phyloP scores from a whole-genome alignment of 2,888 invertebrate species.

The Drosophila leonis region DNA sequence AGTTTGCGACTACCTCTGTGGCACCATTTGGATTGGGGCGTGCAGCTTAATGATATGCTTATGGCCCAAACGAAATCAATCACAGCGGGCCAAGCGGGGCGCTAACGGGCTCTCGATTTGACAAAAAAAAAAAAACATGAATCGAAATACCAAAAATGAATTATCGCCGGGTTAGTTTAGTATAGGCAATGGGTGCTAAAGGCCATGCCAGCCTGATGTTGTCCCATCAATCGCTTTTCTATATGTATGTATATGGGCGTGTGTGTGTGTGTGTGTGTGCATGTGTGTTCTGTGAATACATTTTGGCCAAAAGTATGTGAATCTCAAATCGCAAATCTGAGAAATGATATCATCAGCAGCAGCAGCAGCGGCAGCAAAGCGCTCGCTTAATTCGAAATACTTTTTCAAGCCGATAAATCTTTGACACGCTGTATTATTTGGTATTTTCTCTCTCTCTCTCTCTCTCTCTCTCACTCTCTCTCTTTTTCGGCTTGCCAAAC shows the following conservation, averaged over 20 bases:
- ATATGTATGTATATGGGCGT: no score
- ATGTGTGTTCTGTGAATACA: constrained; percentile 2
- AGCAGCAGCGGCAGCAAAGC: constrained; percentile 19
- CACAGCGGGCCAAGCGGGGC: constrained; percentile 44
- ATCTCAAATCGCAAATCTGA: constrained; percentile 36
- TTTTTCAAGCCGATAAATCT: constrained; percentile 72
- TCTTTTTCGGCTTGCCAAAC: background rate
- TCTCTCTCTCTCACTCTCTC: background rate
- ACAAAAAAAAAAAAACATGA: constrained; percentile 57
- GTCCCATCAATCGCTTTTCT: constrained; percentile 22
- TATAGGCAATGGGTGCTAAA: constrained; percentile 21
- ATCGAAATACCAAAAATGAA: constrained; percentile 43
- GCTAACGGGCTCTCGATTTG: constrained; percentile 67
- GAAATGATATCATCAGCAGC: constrained; percentile 59
- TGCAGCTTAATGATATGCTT: constrained; percentile 52
- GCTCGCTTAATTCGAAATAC: constrained; percentile 60
- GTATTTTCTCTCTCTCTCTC: background rate
- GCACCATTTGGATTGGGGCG: constrained; percentile 29
- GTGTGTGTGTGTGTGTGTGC: background rate
- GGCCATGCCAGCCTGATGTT: constrained; percentile 17
- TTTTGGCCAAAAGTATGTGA: constrained; percentile 20
- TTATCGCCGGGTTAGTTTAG: constrained; percentile 20
- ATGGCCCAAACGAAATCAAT: constrained; percentile 62
- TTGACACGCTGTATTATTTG: constrained; percentile 48
- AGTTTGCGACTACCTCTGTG: constrained; percentile 25